These are phyloP conservation scores for Peromyscus nudipes DNA, from an alignment of 2,797 vertebrate genomes.

Conservation along the genomic window DNA sequence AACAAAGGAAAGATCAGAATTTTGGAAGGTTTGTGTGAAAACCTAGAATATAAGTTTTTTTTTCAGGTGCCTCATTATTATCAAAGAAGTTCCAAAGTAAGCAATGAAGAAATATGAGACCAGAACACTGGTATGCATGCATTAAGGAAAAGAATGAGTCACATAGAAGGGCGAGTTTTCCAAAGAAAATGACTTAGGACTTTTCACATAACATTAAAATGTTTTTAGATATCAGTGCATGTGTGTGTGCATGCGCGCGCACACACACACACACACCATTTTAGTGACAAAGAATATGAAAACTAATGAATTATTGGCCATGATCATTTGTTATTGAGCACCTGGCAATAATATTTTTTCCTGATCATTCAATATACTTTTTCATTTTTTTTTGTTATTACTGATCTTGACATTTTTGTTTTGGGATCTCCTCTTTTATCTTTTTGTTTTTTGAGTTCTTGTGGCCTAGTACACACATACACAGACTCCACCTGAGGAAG, in stretches of 20 bases:
- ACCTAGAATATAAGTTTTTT: not conserved
- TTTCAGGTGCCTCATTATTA: not conserved
- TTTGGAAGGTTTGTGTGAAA: not conserved
- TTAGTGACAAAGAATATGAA: not conserved
- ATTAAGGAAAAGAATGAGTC: not conserved
- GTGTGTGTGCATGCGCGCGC: rapidly evolving
- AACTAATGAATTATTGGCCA: not conserved
- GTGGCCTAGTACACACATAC: not conserved
- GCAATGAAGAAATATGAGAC: not conserved
- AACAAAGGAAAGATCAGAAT: not conserved
- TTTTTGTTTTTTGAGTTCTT: not conserved
- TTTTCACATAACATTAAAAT: not conserved
- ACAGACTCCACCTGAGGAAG: not conserved
- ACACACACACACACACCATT: not conserved
- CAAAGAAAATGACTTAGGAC: not conserved
- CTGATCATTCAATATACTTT: not conserved
- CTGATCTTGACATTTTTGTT: not conserved
- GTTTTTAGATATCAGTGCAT: not conserved
- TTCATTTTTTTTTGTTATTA: not conserved
- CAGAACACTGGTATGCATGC: not conserved
- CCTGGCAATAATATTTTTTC: not conserved
- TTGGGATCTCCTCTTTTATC: not conserved
- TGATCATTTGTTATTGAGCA: not conserved
- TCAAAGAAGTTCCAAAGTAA: not conserved
- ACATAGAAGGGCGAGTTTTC: not conserved